A percentile compares a stretch with the other conserved stretches of the same genome.
Evolutionary conservation across 2,797 vertebrate genomes (phyloP).

Genomic region (Crenichthys baileyi): DNA sequence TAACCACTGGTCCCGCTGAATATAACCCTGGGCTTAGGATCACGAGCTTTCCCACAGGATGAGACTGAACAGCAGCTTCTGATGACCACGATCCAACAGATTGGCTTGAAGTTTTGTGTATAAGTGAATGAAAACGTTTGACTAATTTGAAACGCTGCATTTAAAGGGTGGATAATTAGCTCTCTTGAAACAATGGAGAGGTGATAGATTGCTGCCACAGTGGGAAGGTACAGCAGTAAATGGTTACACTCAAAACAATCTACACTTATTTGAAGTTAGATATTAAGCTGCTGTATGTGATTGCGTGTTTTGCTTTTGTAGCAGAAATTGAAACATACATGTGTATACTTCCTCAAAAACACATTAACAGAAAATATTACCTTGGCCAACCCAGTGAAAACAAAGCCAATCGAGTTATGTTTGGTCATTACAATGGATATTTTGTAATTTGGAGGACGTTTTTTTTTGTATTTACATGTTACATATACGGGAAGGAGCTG

Average conservation of each 20-base stretch:
- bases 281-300: not conserved
- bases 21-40: slow-evolving; percentile 67
- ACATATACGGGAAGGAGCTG: not conserved
- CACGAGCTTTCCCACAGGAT: slow-evolving; percentile 73
- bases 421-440: too few relatives aligned
- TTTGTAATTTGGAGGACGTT: not conserved
- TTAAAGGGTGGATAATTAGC: slow-evolving; percentile 12
- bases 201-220: slow-evolving; percentile 18
- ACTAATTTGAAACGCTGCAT: not conserved
- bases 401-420: not conserved
- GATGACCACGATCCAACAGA: slow-evolving; percentile 19
- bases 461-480: not conserved
- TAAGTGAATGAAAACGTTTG: not conserved
- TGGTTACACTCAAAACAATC: slow-evolving; percentile 22
- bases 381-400: not conserved
- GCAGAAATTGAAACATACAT: not conserved
- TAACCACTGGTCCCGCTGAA: slow-evolving; percentile 49
- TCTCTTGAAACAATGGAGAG: slow-evolving; percentile 10
- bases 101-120: slow-evolving; percentile 1
- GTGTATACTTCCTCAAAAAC: not conserved
- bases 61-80: slow-evolving; percentile 45
- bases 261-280: not conserved
- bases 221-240: slow-evolving; percentile 49
- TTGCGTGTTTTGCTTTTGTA: not conserved
- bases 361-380: not conserved